Conservation (phyloP, 2,888 invertebrate genomes). For the Drosophila gaucha region DNA sequence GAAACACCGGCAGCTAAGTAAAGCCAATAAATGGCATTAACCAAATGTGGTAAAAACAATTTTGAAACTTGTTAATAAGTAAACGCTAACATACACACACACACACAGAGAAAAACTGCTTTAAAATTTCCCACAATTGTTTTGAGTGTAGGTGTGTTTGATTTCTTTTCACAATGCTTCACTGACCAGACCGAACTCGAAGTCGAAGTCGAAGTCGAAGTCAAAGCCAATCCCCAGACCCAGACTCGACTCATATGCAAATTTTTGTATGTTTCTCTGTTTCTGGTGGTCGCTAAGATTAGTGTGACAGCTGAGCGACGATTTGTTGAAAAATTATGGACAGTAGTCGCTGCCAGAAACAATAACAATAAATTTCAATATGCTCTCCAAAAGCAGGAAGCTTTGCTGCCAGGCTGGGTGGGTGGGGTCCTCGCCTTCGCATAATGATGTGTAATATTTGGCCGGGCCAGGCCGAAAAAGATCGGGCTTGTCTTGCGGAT, state of each 20-base stretch:
- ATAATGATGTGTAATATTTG: constrained; percentile 73
- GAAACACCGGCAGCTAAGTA: constrained; percentile 54
- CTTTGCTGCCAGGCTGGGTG: constrained; percentile 22
- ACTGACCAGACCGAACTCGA: constrained; percentile 60
- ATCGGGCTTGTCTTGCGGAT: constrained; percentile 28
- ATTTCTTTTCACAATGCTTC: constrained; percentile 70
- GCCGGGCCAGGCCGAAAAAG: constrained; percentile 16
- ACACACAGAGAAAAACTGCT: constrained; percentile 25
- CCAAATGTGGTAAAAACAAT: constrained; percentile 79
- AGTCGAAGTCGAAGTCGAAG: constrained; percentile 33
- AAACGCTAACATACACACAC: constrained; percentile 35
- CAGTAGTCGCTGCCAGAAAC: constrained; percentile 74
- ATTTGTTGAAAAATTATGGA: constrained; percentile 80
- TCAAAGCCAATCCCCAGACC: constrained; percentile 18
- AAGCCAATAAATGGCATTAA: constrained; percentile 78
- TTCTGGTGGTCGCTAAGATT: constrained; percentile 65
- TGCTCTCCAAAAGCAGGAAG: constrained; percentile 61
- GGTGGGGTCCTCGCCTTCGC: constrained; percentile 37
- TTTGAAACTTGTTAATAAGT: constrained; percentile 77
- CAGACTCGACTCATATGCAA: constrained; percentile 62
- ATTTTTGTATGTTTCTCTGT: constrained; percentile 35
- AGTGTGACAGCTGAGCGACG: constrained; percentile 80
- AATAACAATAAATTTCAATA: constrained; percentile 76
- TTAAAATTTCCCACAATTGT: constrained; percentile 74
- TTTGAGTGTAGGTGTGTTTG: constrained; percentile 59